Evolutionary conservation across 2,113 vertebrate genomes (phyloP), one percentile per base, ranked within the genome.

Genomic region (Calyptomena viridis): DNA sequence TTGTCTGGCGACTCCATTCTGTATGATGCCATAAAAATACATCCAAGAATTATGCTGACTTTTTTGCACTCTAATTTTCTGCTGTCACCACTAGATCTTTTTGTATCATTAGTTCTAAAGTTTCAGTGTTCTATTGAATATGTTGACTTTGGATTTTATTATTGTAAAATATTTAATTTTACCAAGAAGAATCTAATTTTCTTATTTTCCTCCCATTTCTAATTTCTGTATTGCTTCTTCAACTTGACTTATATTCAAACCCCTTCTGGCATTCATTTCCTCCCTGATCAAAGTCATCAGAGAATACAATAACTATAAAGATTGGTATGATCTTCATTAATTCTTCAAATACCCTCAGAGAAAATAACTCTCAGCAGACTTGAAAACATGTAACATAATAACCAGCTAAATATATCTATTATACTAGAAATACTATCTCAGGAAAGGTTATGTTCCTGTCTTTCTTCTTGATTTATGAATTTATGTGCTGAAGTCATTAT

Each of bases 311-410:
- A 94, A 94, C 90, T 87, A 93, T 73, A 93, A 94, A 94, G 83
- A 89, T 88, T 81, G 53, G 72, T 75, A 73, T 96, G 90, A 96
- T 95, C 83, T 90, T 91, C 93, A 96, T 95, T 97, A 92, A 96
- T 97, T 95, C 76, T 86, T 68, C 16, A 95, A 88, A 96, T 58
- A 81, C 56, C 92, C 83, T 94, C 72, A 90, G 92, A 93, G 85
- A 93, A 90, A 93, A 96, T 64, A 96, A 92, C 47, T 92, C 85
- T 92, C 37, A 78, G 88, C 40, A 94, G 85, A 89, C 60, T 78
- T 90, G 73, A 92, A 94, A 92, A 92, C 77, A 67, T 53, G 69
- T 67, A 96, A 88, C 83, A 77, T 72, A 95, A 95, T 84, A 95
- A 93, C 49, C 27, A 67, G 50, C 63, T 90, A 95, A 97, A 88